These are phyloP conservation scores for Platynereis dumerilii DNA, from an alignment of 2,888 invertebrate genomes.

Conservation along the genomic window DNA sequence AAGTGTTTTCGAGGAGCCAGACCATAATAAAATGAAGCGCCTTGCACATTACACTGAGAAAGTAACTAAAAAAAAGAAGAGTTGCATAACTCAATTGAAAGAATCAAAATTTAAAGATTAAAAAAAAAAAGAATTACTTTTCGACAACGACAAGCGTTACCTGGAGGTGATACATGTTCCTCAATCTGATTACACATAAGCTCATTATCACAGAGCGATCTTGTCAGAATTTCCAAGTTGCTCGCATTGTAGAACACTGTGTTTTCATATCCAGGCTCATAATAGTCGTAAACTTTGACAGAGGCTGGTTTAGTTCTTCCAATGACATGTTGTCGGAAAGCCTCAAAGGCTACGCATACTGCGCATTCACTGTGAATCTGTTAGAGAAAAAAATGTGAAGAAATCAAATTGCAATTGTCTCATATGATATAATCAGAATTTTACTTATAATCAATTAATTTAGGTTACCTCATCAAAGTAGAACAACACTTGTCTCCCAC, in stretches of 20 bases:
- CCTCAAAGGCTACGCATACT: conserved; percentile 34
- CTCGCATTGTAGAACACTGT: background rate
- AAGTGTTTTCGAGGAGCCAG: too few relatives aligned
- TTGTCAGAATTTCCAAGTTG: background rate
- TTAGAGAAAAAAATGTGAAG: background rate
- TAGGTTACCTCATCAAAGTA: conserved; percentile 38
- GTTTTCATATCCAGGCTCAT: conserved; percentile 44
- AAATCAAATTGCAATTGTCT: background rate
- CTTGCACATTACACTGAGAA: too few relatives aligned
- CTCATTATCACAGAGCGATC: background rate
- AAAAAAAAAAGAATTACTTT: too few relatives aligned
- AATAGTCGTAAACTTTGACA: conserved; percentile 52
- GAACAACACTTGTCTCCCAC: conserved; percentile 30
- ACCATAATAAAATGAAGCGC: too few relatives aligned
- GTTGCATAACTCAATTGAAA: too few relatives aligned
- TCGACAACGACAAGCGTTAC: too few relatives aligned
- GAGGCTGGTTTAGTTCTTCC: conserved; percentile 39
- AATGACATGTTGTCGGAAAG: conserved; percentile 18
- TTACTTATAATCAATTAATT: background rate
- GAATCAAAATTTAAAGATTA: too few relatives aligned
- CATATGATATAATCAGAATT: background rate
- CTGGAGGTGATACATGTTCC: conserved; percentile 18
- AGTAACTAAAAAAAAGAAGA: too few relatives aligned
- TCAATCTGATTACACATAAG: conserved; percentile 15
- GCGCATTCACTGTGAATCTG: conserved; percentile 29